A percentile compares a stretch with the other conserved stretches of the same genome.
Conservation (phyloP, 2,888 invertebrate genomes). For the Malacosoma neustria region DNA sequence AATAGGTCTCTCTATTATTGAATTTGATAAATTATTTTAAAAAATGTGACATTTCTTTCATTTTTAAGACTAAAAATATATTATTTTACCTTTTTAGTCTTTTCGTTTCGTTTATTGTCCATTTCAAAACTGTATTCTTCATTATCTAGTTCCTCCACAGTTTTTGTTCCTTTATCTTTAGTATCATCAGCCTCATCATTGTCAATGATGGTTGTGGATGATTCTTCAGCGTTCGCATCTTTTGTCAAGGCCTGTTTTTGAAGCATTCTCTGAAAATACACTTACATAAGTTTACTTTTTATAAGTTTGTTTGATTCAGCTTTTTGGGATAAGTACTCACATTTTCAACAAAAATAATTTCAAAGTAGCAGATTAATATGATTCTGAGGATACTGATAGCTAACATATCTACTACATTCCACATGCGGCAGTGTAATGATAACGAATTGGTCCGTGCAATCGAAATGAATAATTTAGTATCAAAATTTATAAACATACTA, state of each 20-base stretch:
- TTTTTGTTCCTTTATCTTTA: constrained; percentile 18
- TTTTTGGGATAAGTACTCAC: constrained; percentile 21
- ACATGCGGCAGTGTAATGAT: not conserved
- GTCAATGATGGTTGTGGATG: constrained; percentile 13
- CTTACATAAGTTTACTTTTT: constrained; percentile 2
- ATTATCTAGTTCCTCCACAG: constrained; percentile 21
- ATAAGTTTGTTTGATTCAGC: not conserved
- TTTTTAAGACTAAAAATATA: no score
- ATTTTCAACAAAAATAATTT: constrained; percentile 28
- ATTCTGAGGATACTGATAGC: constrained; percentile 35
- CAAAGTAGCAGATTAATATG: constrained; percentile 22
- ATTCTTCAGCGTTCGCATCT: constrained; percentile 16
- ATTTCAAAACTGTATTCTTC: constrained; percentile 22
- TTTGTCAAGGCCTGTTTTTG: constrained; percentile 24
- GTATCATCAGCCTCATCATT: constrained; percentile 18
- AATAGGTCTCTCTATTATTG: no score
- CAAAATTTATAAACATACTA: not conserved
- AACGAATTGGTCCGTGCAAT: not conserved
- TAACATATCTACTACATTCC: constrained; percentile 3
- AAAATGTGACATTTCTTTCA: no score
- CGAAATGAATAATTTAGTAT: not conserved
- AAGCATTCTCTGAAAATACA: constrained; percentile 32
- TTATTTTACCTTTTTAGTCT: constrained; percentile 33
- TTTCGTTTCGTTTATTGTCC: constrained; percentile 16
- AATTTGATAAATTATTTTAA: no score